A percentile compares a stretch with the other conserved stretches of the same genome.
Evolutionary conservation across 2,888 invertebrate genomes (phyloP).

Genomic region (Calephelis perditalis): DNA sequence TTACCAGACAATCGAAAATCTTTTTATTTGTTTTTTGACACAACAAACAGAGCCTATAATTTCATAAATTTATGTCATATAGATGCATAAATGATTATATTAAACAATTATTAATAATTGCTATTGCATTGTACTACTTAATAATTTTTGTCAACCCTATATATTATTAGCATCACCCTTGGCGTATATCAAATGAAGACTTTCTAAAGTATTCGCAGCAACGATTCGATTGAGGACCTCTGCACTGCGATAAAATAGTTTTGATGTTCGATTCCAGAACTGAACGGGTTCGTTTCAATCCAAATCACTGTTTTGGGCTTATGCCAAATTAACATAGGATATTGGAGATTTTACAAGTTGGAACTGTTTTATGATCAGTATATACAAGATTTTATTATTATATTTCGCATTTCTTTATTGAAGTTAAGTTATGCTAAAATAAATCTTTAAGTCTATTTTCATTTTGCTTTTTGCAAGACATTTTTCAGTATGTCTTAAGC

Average conservation of each 20-base stretch:
- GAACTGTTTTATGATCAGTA: slow-evolving; percentile 4
- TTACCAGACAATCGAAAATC: too few species aligned
- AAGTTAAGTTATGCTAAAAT: too few species aligned
- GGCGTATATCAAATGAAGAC: slow-evolving; percentile 69
- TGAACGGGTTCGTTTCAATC: slow-evolving; percentile 33
- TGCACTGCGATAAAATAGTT: slow-evolving; percentile 36
- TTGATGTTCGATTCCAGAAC: slow-evolving; percentile 30
- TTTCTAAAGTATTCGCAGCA: slow-evolving; percentile 70
- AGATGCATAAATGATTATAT: too few species aligned
- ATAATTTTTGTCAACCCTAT: neutral
- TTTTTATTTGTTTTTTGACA: too few species aligned
- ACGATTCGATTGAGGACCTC: slow-evolving; percentile 59
- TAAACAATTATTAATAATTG: neutral
- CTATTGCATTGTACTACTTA: slow-evolving; percentile 1
- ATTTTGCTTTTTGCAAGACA: too few species aligned
- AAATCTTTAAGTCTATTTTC: too few species aligned
- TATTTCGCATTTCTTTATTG: neutral
- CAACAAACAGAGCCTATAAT: too few species aligned
- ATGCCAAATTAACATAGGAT: slow-evolving; percentile 30
- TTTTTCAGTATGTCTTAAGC: too few species aligned
- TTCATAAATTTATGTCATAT: too few species aligned
- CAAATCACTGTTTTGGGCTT: slow-evolving; percentile 28
- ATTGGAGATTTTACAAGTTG: slow-evolving; percentile 12
- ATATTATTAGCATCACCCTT: slow-evolving; percentile 25
- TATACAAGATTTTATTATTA: slow-evolving; percentile 7